Conservation (phyloP, 1,140 invertebrate genomes). For the Fopius arisanus region DNA sequence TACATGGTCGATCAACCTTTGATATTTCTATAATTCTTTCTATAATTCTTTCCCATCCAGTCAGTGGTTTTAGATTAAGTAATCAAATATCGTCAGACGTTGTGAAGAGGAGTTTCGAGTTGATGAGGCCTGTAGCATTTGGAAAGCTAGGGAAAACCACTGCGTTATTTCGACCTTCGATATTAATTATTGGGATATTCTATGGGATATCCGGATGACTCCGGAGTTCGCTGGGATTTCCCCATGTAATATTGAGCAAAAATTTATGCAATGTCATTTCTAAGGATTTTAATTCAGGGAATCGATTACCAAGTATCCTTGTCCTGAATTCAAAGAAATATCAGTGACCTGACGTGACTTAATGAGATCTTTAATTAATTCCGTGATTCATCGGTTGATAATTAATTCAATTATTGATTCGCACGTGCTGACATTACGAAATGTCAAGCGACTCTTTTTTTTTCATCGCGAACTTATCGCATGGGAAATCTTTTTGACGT, state of each 20-base stretch:
- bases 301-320: neutral
- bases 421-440: no score
- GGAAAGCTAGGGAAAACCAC: neutral
- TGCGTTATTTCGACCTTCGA: no score
- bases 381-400: neutral
- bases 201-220: no score
- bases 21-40: neutral
- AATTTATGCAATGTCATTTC: neutral
- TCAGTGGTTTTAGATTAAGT: no score
- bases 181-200: no score
- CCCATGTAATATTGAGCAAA: neutral
- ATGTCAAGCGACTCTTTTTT: no score
- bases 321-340: neutral
- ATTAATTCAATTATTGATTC: neutral
- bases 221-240: neutral
- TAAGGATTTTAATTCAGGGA: neutral
- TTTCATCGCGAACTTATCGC: no score
- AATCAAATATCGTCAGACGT: neutral
- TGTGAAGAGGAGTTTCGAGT: neutral
- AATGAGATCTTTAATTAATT: neutral
- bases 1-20: conserved; percentile 7
- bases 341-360: neutral
- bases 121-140: neutral
- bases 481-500: no score
- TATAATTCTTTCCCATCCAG: neutral